These are phyloP conservation scores for Xiphophorus birchmanni DNA, from an alignment of 2,797 vertebrate genomes.

Conservation along the genomic window DNA sequence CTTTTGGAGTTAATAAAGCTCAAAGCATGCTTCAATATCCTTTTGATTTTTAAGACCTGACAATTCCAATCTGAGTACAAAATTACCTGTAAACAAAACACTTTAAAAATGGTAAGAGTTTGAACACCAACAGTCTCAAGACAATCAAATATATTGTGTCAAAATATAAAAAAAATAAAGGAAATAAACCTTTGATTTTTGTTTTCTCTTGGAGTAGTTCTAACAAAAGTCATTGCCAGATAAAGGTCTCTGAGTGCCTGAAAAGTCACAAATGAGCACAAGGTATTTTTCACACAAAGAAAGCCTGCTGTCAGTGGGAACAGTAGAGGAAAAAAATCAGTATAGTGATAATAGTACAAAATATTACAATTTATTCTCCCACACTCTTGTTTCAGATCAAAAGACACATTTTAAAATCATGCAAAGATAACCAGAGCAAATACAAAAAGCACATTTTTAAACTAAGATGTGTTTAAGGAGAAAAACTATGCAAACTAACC, in stretches of 20 bases:
- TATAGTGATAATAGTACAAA: not conserved
- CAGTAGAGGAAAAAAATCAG: not conserved
- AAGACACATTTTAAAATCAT: not conserved
- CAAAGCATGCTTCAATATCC: not conserved
- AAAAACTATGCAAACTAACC: not conserved
- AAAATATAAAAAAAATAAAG: not conserved
- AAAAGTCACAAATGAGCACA: not conserved
- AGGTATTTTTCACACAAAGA: not conserved
- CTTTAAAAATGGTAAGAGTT: not conserved
- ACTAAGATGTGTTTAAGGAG: not conserved
- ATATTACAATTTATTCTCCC: not conserved
- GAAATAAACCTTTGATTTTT: not conserved
- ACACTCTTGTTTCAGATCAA: not conserved
- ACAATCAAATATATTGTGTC: not conserved
- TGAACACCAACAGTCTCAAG: not conserved
- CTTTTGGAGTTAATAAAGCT: not conserved
- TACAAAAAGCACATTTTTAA: not conserved
- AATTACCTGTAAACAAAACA: not conserved
- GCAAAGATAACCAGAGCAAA: not conserved
- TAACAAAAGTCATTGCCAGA: not conserved
- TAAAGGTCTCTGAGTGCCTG: not conserved
- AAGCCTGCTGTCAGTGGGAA: not conserved
- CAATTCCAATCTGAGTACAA: not conserved
- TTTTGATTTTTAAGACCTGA: not conserved
- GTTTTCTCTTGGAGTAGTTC: not conserved